Evolutionary conservation across 2,888 invertebrate genomes (phyloP).

Genomic region (Nomada hirtipes): DNA sequence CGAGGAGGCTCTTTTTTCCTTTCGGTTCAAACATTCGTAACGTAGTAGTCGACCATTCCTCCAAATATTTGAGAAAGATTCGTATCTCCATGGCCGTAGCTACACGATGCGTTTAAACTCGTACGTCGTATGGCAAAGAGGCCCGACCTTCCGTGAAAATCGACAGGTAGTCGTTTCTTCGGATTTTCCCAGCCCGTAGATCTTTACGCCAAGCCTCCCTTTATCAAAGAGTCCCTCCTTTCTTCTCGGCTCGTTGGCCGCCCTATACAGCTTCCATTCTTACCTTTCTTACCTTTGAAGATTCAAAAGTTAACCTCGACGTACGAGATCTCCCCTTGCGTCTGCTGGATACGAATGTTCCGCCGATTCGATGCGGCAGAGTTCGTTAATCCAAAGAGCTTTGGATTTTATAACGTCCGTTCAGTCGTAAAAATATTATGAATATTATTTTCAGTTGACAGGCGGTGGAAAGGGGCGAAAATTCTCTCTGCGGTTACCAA

Average conservation of each 20-base stretch:
- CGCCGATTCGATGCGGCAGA: conserved; percentile 45
- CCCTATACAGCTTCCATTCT: conserved; percentile 53
- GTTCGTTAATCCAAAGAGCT: conserved; percentile 61
- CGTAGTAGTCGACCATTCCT: conserved; percentile 33
- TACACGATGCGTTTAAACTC: conserved; percentile 27
- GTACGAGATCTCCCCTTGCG: conserved; percentile 69
- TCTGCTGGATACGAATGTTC: conserved; percentile 68
- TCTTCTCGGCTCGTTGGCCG: not conserved
- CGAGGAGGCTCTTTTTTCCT: not conserved
- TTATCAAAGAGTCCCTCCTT: conserved; percentile 19
- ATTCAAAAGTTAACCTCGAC: conserved; percentile 55
- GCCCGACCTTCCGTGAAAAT: conserved; percentile 76
- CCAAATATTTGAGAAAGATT: conserved; percentile 65
- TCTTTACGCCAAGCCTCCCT: conserved; percentile 2
- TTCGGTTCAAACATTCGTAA: conserved; percentile 43
- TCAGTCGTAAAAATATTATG: too few relatives aligned
- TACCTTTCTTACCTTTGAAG: conserved; percentile 42
- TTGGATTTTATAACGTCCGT: conserved; percentile 50
- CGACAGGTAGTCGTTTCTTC: conserved; percentile 78
- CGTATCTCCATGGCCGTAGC: conserved; percentile 36
- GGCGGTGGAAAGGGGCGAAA: too few relatives aligned
- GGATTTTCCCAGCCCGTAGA: conserved; percentile 43
- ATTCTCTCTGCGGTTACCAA: not conserved
- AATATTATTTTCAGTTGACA: too few relatives aligned
- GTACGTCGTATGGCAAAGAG: conserved; percentile 20